Conservation (phyloP, 2,113 vertebrate genomes). For the Cavia aperea region DNA sequence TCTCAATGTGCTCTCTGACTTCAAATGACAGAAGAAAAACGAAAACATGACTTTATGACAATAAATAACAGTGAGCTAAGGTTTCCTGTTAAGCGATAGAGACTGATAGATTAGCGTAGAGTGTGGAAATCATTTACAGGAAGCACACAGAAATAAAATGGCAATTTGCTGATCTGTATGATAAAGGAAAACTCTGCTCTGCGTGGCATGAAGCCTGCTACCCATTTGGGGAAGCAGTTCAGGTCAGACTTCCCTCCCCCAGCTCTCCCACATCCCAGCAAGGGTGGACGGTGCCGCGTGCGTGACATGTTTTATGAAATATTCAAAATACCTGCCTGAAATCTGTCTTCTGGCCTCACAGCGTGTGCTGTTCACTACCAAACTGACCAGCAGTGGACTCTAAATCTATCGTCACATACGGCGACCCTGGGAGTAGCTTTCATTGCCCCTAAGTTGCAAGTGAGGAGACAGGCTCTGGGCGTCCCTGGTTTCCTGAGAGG, state of each 20-base stretch:
- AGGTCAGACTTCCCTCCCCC: rapidly evolving
- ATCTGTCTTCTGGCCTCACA: too few species aligned
- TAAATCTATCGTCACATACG: background rate
- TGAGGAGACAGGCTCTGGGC: background rate
- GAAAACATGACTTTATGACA: background rate
- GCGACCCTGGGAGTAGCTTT: too few species aligned
- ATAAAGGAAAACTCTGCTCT: rapidly evolving
- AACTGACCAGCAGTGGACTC: rapidly evolving
- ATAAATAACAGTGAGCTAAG: constrained; percentile 7
- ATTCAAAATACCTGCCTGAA: rapidly evolving
- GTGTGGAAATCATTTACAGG: rapidly evolving
- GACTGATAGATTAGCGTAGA: background rate
- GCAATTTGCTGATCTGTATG: rapidly evolving
- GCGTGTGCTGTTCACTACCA: rapidly evolving
- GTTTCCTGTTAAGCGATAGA: background rate
- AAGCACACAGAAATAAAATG: rapidly evolving
- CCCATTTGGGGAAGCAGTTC: rapidly evolving
- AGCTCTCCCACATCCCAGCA: rapidly evolving
- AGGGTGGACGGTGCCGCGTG: rapidly evolving
- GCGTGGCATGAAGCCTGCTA: rapidly evolving
- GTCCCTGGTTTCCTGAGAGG: rapidly evolving
- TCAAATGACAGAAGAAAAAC: background rate
- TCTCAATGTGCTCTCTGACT: background rate
- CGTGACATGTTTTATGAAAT: rapidly evolving
- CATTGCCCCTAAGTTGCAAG: background rate